Evolutionary conservation across 2,797 vertebrate genomes (phyloP).

Genomic region (Clarias pachynema): DNA sequence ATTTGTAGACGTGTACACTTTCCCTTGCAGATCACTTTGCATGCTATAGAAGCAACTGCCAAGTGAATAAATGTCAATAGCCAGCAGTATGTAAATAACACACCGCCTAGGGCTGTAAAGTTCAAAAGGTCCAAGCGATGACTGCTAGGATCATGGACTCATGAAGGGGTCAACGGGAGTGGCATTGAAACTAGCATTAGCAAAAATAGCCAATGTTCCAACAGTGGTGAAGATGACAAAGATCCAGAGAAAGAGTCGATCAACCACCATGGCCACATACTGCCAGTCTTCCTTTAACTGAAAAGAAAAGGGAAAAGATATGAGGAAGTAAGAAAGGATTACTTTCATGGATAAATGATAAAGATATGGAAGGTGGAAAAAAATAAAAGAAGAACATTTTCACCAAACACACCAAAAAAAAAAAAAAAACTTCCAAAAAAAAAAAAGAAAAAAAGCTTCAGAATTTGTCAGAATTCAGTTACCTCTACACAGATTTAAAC

Average conservation of each 20-base stretch:
- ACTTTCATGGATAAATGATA: background rate
- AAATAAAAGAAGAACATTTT: background rate
- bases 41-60: background rate
- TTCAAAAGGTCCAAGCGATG: constrained; percentile 5
- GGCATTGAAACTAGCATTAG: constrained; percentile 81
- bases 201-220: constrained; percentile 86
- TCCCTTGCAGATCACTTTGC: constrained; percentile 2
- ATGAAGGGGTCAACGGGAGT: constrained; percentile 76
- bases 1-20: background rate
- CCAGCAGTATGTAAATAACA: constrained; percentile 5
- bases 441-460: background rate
- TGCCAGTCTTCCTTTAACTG: constrained; percentile 89
- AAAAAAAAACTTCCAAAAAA: background rate
- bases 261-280: constrained; percentile 90
- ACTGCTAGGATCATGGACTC: constrained; percentile 49
- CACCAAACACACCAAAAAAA: background rate
- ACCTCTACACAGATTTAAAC: background rate
- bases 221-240: constrained; percentile 81
- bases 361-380: background rate
- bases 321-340: background rate
- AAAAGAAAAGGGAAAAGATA: background rate
- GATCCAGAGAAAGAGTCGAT: constrained; percentile 85
- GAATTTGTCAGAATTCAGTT: background rate
- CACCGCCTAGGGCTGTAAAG: constrained; percentile 1
- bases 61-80: background rate